Base-by-base conservation (phyloP, 2,797 vertebrate genomes). In the Prionace glauca region DNA sequence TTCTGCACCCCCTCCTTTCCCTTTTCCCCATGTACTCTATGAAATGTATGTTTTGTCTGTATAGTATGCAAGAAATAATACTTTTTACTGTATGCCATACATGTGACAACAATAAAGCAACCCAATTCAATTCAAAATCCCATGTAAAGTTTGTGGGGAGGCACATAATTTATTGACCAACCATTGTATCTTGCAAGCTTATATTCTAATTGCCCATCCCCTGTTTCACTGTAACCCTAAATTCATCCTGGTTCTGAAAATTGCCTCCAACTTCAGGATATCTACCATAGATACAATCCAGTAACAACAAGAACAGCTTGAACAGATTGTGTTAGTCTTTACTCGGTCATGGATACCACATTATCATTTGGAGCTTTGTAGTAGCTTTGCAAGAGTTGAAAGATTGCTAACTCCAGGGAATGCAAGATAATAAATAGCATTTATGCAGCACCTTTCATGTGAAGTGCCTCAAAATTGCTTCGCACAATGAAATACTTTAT, bases 401-500 rank as follows among this genome's bases (percentile, higher is more conserved):
- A 74, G 41, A 94, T 67, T 26, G 69, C 72, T 32, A 94, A 50
- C 93, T 74, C 93, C 22, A 50, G 71, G 93, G 71, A 74, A 74
- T 72, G 93, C n/a, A 41, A 67, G n/a, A 92, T 36, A 92, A 92
- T 92, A 92, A 92, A 92, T 92, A 24, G 62, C 90, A 92, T 69
- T 92, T 67, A 24, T 41, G 0, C 90, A 92, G 32, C 62, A 92
- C 65, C 90, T 92, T 67, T 67, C 90, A 92, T 67, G 62, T 67
- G 62, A 92, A 20, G 20, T 0, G 8, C 29, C 32, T 90, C 56
- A 90, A 90, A 65, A 3, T 60, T 65, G 29, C 56, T 65, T 65
- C 32, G n/a, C 60, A n/a, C 90, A 92, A 92, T 69, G 62, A 69
- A 92, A 92, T 92, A 36, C 90, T 92, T 92, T 67, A 41, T 92